Evolutionary conservation across 2,797 vertebrate genomes (phyloP).

Genomic region (Mycteria americana): DNA sequence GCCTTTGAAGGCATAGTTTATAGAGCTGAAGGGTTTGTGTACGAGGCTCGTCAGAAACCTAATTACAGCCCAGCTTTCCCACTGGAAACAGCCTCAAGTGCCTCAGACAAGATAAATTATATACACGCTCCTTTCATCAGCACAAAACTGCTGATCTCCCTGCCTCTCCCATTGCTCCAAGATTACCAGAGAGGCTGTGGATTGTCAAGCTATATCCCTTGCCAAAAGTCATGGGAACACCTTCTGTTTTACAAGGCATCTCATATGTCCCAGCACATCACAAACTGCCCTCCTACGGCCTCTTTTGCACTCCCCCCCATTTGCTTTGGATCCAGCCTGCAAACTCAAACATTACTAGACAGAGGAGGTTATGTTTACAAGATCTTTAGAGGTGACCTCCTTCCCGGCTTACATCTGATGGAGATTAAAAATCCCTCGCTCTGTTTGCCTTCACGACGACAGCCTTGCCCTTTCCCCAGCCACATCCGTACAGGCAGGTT

Average conservation of each 20-base stretch:
- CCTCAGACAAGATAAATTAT: conserved; percentile 29
- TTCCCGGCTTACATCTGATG: not conserved
- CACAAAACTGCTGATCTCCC: not conserved
- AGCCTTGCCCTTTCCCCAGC: not conserved
- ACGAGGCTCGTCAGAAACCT: not conserved
- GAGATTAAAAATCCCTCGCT: not conserved
- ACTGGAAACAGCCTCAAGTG: not conserved
- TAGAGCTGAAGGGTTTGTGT: not conserved
- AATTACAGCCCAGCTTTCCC: conserved; percentile 52
- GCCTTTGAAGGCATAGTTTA: not conserved
- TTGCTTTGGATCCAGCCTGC: conserved; percentile 20
- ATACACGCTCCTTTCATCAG: not conserved
- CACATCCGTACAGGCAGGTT: not conserved
- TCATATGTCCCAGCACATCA: not conserved
- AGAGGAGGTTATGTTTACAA: conserved; percentile 2
- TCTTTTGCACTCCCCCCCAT: not conserved
- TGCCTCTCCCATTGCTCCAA: not conserved
- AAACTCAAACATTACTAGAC: not conserved
- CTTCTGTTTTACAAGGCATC: conserved; percentile 18
- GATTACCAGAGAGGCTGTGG: not conserved
- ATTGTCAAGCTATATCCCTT: not conserved
- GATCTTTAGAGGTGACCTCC: not conserved
- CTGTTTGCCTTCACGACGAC: not conserved
- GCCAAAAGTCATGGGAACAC: conserved; percentile 11
- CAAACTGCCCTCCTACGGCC: not conserved